A percentile compares a stretch with the other conserved stretches of the same genome.
phyloP scores from a whole-genome alignment of 2,888 invertebrate genomes.

The Andrena trimmerana region DNA sequence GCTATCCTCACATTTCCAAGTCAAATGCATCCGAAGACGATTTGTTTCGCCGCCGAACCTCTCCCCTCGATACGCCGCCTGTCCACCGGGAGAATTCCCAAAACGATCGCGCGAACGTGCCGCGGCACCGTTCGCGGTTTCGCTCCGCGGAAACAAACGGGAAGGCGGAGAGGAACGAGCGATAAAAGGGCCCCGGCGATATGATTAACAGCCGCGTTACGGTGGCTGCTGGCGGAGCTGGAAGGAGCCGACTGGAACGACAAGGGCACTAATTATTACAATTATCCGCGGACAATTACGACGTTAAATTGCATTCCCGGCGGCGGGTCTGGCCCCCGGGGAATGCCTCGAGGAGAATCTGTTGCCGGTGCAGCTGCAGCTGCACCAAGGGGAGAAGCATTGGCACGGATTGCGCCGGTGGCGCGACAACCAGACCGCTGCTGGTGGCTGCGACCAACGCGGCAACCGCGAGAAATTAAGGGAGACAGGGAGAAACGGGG shows the following conservation, averaged over 20 bases:
- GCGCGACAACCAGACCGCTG: conserved; percentile 28
- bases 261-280: conserved; percentile 75
- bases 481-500: conserved; percentile 1
- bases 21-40: background rate
- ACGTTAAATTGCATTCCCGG: conserved; percentile 76
- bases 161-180: background rate
- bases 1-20: conserved; percentile 28
- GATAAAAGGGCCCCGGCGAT: conserved; percentile 37
- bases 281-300: conserved; percentile 76
- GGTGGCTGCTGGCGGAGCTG: conserved; percentile 21
- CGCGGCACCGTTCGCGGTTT: background rate
- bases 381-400: conserved; percentile 25
- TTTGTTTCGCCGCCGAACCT: background rate
- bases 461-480: conserved; percentile 12
- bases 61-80: background rate
- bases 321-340: conserved; percentile 50
- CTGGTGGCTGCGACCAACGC: conserved; percentile 19
- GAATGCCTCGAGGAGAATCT: conserved; percentile 62
- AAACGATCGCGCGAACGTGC: background rate
- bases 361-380: conserved; percentile 51
- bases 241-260: conserved; percentile 39
- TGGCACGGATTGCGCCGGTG: conserved; percentile 37
- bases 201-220: conserved; percentile 46
- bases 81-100: background rate
- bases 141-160: background rate